Conservation (phyloP, 2,797 vertebrate genomes). For the Halcyon smyrnensis region DNA sequence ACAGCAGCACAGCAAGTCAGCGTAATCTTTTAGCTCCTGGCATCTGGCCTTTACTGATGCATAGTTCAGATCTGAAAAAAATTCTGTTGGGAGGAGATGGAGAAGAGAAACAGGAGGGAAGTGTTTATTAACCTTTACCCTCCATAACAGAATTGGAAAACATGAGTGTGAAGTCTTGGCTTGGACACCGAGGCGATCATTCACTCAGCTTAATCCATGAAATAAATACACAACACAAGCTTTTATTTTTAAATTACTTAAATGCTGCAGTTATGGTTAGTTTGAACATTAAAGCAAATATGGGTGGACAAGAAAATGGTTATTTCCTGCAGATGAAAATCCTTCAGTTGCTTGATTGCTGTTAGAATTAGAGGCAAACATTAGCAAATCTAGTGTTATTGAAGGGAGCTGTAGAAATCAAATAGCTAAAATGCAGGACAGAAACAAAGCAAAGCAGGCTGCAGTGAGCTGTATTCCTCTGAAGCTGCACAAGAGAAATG, state of each 20-base stretch:
- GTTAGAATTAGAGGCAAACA: constrained; percentile 11
- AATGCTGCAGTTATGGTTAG: background rate
- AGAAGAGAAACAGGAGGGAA: background rate
- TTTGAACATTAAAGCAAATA: background rate
- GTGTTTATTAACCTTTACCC: constrained; percentile 38
- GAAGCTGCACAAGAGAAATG: constrained; percentile 40
- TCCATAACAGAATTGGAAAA: background rate
- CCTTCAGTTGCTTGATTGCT: background rate
- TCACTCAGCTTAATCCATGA: background rate
- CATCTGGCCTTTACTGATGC: background rate
- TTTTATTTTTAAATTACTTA: constrained; percentile 1
- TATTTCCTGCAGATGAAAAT: constrained; percentile 12
- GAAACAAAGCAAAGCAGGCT: constrained; percentile 21
- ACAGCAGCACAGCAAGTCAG: background rate
- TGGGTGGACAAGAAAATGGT: background rate
- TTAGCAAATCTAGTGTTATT: background rate
- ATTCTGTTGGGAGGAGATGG: background rate
- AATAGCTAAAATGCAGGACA: background rate
- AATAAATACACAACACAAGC: constrained; percentile 5
- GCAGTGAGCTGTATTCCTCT: background rate
- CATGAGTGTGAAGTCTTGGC: background rate
- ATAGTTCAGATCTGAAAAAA: background rate
- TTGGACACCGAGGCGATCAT: background rate
- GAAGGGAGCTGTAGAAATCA: background rate
- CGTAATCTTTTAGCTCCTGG: background rate